These are phyloP conservation scores for Dromiciops gliroides DNA, from an alignment of 2,113 vertebrate species.

Conservation along the genomic window DNA sequence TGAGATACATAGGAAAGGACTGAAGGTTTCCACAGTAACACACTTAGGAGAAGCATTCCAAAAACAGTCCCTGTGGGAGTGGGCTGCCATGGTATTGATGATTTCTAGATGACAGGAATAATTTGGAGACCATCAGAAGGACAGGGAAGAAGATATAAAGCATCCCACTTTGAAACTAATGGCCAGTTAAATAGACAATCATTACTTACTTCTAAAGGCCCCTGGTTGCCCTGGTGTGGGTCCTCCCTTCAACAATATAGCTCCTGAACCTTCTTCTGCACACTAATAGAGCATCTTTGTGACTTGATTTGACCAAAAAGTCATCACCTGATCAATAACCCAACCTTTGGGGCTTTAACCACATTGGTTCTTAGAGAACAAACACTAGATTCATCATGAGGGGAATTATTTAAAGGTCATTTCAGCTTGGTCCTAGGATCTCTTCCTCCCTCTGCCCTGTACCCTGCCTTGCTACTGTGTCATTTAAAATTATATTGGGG, in stretches of 20 bases:
- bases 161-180: neutral
- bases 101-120: neutral
- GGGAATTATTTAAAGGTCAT: neutral
- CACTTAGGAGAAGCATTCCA: neutral
- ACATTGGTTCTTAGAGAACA: neutral
- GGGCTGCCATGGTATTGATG: neutral
- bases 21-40: conserved; percentile 7
- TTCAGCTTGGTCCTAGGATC: neutral
- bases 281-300: neutral
- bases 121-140: neutral
- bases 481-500: too few species aligned
- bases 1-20: neutral
- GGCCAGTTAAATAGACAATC: neutral
- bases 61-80: neutral
- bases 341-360: neutral
- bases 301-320: neutral
- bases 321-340: neutral
- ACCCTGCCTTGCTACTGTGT: neutral
- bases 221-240: neutral
- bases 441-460: neutral
- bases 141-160: neutral
- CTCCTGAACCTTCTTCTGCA: neutral
- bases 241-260: neutral
- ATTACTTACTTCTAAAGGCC: neutral
- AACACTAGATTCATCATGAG: neutral